Percentiles rank a stretch among this genome's conserved stretches.
Conservation (phyloP, 2,797 vertebrate genomes). For the Lepilemur septentrionalis region DNA sequence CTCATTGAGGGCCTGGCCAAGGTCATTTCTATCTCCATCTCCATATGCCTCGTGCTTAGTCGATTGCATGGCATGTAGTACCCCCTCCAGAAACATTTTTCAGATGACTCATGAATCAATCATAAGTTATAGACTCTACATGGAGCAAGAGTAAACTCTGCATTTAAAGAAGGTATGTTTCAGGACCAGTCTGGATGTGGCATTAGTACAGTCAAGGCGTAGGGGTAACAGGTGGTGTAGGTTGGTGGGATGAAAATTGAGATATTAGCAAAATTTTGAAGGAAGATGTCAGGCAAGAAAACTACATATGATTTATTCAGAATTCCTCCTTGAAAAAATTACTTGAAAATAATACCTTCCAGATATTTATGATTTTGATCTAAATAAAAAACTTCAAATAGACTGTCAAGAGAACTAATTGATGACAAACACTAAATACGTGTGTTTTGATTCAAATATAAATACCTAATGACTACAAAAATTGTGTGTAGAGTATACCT, state of each 20-base stretch:
- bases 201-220: background rate
- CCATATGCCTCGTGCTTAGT: accelerated
- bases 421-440: background rate
- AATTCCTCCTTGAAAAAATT: background rate
- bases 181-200: background rate
- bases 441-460: background rate
- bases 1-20: accelerated
- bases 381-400: background rate
- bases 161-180: background rate
- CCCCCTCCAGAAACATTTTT: background rate
- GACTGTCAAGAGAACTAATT: background rate
- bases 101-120: background rate
- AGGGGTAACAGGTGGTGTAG: too few species aligned
- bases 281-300: background rate
- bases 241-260: background rate
- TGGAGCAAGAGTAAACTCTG: background rate
- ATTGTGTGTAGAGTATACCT: background rate
- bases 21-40: background rate
- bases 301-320: background rate
- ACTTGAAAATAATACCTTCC: background rate
- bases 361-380: background rate
- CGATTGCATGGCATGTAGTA: accelerated
- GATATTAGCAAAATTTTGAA: background rate
- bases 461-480: background rate
- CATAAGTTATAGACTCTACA: background rate